Conservation (phyloP, 2,113 vertebrate genomes). For the Cardinalis cardinalis region DNA sequence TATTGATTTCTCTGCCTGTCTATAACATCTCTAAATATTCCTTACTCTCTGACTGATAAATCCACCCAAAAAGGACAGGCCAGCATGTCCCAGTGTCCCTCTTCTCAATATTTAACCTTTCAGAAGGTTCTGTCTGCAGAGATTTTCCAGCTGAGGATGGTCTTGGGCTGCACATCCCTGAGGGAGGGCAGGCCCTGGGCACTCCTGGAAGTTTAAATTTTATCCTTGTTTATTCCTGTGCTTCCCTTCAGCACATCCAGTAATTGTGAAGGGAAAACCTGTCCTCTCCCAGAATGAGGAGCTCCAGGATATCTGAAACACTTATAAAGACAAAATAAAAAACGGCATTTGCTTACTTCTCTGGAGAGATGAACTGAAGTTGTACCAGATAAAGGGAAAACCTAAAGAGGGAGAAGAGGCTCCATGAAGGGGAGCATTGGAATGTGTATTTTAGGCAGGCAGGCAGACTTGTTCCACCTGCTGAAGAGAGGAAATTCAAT, state of each 20-base stretch:
- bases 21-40: fast-evolving
- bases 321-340: neutral
- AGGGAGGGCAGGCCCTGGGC: neutral
- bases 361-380: neutral
- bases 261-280: neutral
- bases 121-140: neutral
- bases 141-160: neutral
- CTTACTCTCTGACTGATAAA: neutral
- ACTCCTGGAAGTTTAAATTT: neutral
- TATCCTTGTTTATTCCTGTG: neutral
- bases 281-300: neutral
- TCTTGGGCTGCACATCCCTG: neutral
- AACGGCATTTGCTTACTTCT: neutral
- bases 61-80: neutral
- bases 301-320: neutral
- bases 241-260: neutral
- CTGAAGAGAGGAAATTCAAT: conserved; percentile 19
- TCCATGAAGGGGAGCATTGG: neutral
- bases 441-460: neutral
- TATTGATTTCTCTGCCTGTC: neutral
- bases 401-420: neutral
- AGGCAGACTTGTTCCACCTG: conserved; percentile 22
- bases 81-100: fast-evolving
- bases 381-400: neutral
- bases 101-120: neutral